A percentile compares a stretch with the other conserved stretches of the same genome.
Evolutionary conservation across 2,113 vertebrate species (phyloP).

Genomic region (Arothron firmamentum): DNA sequence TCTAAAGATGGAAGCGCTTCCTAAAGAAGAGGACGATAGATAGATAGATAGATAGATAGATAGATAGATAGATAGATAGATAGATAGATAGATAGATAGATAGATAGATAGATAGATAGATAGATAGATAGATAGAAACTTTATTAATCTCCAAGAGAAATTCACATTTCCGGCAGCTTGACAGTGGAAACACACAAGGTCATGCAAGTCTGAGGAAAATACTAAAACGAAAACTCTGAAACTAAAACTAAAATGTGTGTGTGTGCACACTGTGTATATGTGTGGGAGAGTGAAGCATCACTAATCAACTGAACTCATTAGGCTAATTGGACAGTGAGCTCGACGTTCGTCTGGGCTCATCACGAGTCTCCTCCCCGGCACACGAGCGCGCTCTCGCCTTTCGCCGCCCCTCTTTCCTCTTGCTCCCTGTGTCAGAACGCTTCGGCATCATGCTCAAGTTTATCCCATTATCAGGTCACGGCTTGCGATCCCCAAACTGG

Average conservation of each 20-base stretch:
- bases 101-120: too few relatives aligned
- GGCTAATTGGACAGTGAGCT: conserved; percentile 69
- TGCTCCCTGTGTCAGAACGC: conserved; percentile 6
- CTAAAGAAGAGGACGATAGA: conserved; percentile 38
- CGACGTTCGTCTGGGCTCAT: conserved; percentile 53
- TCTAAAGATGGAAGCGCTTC: conserved; percentile 26
- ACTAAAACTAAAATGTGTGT: too few relatives aligned
- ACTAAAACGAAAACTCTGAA: too few relatives aligned
- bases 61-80: too few relatives aligned
- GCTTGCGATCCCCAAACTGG: neutral
- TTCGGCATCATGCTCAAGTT: conserved; percentile 5
- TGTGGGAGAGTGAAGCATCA: conserved; percentile 14
- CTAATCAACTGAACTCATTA: conserved; percentile 68
- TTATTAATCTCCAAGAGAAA: too few relatives aligned
- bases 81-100: too few relatives aligned
- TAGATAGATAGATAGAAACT: too few relatives aligned
- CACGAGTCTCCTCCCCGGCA: conserved; percentile 43
- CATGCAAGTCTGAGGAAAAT: too few relatives aligned
- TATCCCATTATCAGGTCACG: conserved; percentile 7
- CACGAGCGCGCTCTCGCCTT: conserved; percentile 11
- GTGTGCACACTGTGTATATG: neutral
- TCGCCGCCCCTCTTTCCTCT: conserved; percentile 9
- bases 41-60: too few relatives aligned
- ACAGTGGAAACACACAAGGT: too few relatives aligned
- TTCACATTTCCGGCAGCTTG: too few relatives aligned